Conservation (phyloP, 2,113 vertebrate species). For the Oreochromis spilurus region DNA sequence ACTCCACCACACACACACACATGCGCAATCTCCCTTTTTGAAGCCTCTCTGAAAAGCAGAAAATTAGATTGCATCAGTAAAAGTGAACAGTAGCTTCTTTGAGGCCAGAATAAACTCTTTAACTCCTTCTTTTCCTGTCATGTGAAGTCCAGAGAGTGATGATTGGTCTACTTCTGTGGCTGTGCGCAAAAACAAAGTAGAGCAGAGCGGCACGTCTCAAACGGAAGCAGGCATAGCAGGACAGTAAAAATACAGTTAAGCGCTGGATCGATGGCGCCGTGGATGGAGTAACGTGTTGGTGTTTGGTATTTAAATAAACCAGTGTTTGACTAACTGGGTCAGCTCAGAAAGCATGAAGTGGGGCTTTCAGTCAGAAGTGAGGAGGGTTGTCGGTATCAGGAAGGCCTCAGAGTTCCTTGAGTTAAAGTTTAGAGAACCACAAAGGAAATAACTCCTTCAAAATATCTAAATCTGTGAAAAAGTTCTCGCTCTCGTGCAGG, state of each 20-base stretch:
- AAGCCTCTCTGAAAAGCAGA: not conserved
- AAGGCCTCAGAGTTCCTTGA: not conserved
- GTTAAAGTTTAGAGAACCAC: not conserved
- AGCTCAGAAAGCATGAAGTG: conserved; percentile 27
- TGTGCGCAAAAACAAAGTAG: not conserved
- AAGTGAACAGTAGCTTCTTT: conserved; percentile 27
- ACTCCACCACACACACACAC: not conserved
- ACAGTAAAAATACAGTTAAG: conserved; percentile 5
- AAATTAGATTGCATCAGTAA: not conserved
- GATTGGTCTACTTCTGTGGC: not conserved
- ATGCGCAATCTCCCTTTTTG: not conserved
- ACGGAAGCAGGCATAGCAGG: not conserved
- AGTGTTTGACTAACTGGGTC: conserved; percentile 56
- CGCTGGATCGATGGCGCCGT: not conserved
- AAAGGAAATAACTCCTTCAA: not conserved
- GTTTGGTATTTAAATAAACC: conserved; percentile 57
- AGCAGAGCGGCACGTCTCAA: not conserved
- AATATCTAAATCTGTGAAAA: not conserved
- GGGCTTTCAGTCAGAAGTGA: conserved; percentile 35
- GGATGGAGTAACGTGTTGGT: not conserved
- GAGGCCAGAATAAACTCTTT: conserved; percentile 48
- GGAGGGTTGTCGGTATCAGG: not conserved
- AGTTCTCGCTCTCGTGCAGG: not conserved
- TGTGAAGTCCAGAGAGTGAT: conserved; percentile 36
- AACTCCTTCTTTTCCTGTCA: conserved; percentile 16